phyloP scores from a whole-genome alignment of 2,888 invertebrate genomes.

The Dolomedes plantarius region DNA sequence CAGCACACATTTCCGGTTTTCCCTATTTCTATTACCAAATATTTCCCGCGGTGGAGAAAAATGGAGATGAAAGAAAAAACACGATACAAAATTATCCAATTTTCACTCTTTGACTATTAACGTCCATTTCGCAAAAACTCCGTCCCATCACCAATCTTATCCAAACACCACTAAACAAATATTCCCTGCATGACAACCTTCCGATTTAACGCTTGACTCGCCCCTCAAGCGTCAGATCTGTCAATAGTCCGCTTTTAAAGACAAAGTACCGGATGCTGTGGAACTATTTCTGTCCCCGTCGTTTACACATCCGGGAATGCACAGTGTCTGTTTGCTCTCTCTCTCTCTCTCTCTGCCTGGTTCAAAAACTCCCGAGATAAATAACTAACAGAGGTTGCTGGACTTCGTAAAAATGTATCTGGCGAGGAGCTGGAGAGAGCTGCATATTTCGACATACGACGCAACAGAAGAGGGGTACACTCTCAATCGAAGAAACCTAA shows the following conservation, averaged over 20 bases:
- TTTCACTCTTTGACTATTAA: neutral
- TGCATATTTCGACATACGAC: too few relatives aligned
- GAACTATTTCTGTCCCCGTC: constrained; percentile 60
- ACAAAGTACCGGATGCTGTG: constrained; percentile 57
- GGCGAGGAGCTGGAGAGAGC: neutral
- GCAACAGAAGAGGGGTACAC: too few relatives aligned
- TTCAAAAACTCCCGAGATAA: neutral
- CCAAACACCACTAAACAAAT: neutral
- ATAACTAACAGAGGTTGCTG: neutral
- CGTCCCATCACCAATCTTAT: neutral
- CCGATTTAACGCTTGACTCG: constrained; percentile 14
- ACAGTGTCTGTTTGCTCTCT: neutral
- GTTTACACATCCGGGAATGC: constrained; percentile 62
- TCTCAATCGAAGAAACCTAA: too few relatives aligned
- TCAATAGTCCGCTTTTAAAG: constrained; percentile 21
- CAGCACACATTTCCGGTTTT: too few relatives aligned
- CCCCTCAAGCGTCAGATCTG: constrained; percentile 4
- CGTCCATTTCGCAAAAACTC: neutral
- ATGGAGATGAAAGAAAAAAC: too few relatives aligned
- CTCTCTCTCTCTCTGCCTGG: neutral
- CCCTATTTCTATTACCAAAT: too few relatives aligned
- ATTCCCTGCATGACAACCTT: neutral
- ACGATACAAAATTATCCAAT: neutral
- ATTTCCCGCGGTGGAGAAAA: too few relatives aligned
- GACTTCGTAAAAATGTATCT: neutral